Base-by-base conservation (phyloP, 2,888 invertebrate species). In the Spilarctia lutea region DNA sequence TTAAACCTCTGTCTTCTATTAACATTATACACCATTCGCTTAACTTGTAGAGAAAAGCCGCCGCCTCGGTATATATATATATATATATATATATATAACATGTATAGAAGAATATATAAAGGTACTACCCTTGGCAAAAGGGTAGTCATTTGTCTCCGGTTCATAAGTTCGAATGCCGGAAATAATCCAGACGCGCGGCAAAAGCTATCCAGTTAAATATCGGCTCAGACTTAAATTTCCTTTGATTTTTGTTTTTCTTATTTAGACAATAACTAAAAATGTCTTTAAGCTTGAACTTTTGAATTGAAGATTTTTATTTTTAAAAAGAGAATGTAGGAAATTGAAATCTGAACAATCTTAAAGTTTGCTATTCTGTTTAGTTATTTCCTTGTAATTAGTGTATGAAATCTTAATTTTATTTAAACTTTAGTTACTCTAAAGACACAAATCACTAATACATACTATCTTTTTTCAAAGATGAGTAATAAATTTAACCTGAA, bases 91-190 rank as follows among this genome's bases (percentile, higher is more conserved):
- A 35, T 35, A 35, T n/a, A n/a, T n/a, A n/a, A n/a, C n/a, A 52
- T 52, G 24, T 35, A 68, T 16, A 27, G n/a, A n/a, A n/a, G 30
- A 63, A 69, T 60, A 56, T 16, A 48, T 63, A 72, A 74, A 39
- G n/a, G n/a, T 27, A 42, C n/a, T 30, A 30, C 30, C 68, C 63
- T 69, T 33, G 24, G 45, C 71, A 79, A 75, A 75, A 76, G 74
- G 70, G 75, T 75, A 74, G 77, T 68, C 76, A 83, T 80, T 72
- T 70, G 74, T 70, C 56, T 39, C 33, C 74, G 77, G 74, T 76
- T 78, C 76, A 84, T 81, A 78, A 81, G 80, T 75, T 79, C 78
- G 77, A 78, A 73, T 74, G 75, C 77, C 83, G 85, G 85, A 84
- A 81, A 85, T 83, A 76, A 82, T 75, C 77, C 83, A 84, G 84